Conservation (phyloP, 2,888 invertebrate species). For the Rhingia campestris region DNA sequence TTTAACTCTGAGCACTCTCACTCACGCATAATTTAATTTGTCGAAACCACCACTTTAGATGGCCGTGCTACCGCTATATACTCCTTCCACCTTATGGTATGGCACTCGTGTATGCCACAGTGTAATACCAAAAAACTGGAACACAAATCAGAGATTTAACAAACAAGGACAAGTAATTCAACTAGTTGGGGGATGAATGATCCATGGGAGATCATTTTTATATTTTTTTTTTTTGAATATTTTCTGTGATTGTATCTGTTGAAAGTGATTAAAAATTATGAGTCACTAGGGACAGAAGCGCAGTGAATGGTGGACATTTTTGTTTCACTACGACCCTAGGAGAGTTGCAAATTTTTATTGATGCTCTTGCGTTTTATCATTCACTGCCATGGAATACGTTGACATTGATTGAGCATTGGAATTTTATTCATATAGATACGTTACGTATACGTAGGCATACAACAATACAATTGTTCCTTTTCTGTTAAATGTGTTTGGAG, state of each 20-base stretch:
- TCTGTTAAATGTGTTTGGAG: conserved; percentile 28
- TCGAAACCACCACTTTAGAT: conserved; percentile 71
- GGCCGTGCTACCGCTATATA: conserved; percentile 42
- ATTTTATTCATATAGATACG: conserved; percentile 49
- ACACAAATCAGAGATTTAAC: conserved; percentile 52
- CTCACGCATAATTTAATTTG: conserved; percentile 73
- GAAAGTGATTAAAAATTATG: conserved; percentile 73
- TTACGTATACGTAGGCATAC: conserved; percentile 45
- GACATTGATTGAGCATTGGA: conserved; percentile 57
- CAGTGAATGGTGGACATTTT: not conserved
- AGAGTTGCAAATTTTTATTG: conserved; percentile 67
- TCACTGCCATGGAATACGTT: conserved; percentile 51
- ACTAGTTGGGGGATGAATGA: conserved; percentile 48
- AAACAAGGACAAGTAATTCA: conserved; percentile 63
- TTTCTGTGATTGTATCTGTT: conserved; percentile 60
- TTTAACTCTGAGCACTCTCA: conserved; percentile 40
- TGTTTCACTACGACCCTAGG: conserved; percentile 40
- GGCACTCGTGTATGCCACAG: not conserved
- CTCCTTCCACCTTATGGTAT: not conserved
- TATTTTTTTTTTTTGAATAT: conserved; percentile 18
- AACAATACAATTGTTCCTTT: conserved; percentile 28
- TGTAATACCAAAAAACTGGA: conserved; percentile 38
- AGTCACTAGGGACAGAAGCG: conserved; percentile 48
- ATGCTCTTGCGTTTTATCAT: conserved; percentile 58
- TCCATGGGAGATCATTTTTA: conserved; percentile 5